These are phyloP conservation scores for Eurosta solidaginis DNA, from an alignment of 1,140 invertebrate species.

Conservation along the genomic window DNA sequence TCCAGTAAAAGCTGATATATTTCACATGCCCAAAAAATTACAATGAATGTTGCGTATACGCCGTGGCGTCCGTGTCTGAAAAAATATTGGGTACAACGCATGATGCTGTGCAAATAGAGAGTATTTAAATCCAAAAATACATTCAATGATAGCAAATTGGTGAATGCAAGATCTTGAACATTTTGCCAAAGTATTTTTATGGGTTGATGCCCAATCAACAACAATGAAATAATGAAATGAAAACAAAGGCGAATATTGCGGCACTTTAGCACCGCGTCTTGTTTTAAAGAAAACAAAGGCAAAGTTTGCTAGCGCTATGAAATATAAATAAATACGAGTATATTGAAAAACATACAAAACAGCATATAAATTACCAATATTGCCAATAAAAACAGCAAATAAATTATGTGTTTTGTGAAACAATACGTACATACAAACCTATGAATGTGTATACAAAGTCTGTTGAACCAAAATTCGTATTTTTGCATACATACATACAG, in stretches of 20 bases:
- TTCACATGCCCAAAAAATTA: background rate
- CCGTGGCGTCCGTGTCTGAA: background rate
- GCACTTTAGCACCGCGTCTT: background rate
- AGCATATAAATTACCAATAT: background rate
- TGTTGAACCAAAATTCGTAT: too few species aligned
- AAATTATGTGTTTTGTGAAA: too few species aligned
- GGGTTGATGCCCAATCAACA: background rate
- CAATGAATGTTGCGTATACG: conserved; percentile 6
- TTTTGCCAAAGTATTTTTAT: background rate
- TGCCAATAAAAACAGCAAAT: too few species aligned
- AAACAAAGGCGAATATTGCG: background rate
- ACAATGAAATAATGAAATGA: background rate
- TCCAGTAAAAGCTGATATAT: background rate
- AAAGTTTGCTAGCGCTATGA: background rate
- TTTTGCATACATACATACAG: too few species aligned
- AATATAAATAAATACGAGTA: background rate
- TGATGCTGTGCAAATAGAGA: background rate
- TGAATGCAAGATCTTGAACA: background rate
- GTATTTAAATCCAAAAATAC: background rate
- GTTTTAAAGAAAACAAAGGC: background rate
- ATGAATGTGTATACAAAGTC: too few species aligned
- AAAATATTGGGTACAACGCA: background rate
- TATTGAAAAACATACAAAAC: background rate
- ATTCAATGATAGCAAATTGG: background rate
- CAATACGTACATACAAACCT: too few species aligned